Conservation (phyloP, 2,888 invertebrate species). For the Fragum sueziense region DNA sequence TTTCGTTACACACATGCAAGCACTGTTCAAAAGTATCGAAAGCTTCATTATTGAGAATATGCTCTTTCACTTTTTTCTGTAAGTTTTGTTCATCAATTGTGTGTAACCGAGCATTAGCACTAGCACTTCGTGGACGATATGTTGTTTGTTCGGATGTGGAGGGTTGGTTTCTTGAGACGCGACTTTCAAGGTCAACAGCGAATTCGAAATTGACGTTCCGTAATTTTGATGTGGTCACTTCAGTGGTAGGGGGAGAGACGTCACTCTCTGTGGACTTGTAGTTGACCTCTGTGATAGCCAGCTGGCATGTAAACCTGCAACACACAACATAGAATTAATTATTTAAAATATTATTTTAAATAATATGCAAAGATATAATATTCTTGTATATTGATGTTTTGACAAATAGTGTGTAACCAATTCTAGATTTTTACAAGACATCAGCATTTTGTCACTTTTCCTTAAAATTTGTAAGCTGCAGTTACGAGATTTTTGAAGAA, state of each 20-base stretch:
- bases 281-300: slow-evolving; percentile 87
- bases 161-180: background rate
- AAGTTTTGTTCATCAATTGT: background rate
- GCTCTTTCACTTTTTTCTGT: slow-evolving; percentile 5
- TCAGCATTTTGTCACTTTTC: background rate
- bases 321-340: too few relatives aligned
- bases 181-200: slow-evolving; percentile 71
- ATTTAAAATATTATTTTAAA: too few relatives aligned
- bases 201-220: slow-evolving; percentile 80
- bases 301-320: slow-evolving; percentile 85
- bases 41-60: slow-evolving; percentile 31
- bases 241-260: slow-evolving; percentile 27
- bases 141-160: background rate
- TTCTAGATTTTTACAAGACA: too few relatives aligned
- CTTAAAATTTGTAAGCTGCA: too few relatives aligned
- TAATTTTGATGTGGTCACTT: slow-evolving; percentile 42
- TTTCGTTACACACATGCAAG: slow-evolving; percentile 73
- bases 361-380: too few relatives aligned
- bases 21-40: slow-evolving; percentile 76
- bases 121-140: slow-evolving; percentile 33
- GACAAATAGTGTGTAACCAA: too few relatives aligned
- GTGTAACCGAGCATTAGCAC: slow-evolving; percentile 32
- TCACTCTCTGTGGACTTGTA: slow-evolving; percentile 52
- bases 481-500: background rate
- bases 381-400: too few relatives aligned